Evolutionary conservation across 2,888 invertebrate species (phyloP).

Genomic region (Troglohyphantes excavatus): DNA sequence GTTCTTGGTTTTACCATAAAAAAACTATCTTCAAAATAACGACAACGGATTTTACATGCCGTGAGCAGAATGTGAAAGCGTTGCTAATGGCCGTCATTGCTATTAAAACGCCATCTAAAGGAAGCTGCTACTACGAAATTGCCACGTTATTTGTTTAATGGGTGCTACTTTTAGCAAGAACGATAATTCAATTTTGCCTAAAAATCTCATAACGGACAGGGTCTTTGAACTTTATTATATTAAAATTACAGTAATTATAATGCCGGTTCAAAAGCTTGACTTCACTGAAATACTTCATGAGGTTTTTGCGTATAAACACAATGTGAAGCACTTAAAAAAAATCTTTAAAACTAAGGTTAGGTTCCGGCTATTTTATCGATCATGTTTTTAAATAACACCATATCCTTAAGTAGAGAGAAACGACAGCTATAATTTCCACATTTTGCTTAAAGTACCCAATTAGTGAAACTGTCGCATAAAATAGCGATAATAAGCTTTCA

Average conservation of each 20-base stretch:
- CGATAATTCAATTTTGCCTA: background rate
- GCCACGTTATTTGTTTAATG: slow-evolving; percentile 5
- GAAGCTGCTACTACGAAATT: background rate
- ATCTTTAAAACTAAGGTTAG: background rate
- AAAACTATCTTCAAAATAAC: background rate
- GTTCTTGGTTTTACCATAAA: background rate
- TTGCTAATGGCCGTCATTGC: background rate
- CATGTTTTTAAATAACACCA: background rate
- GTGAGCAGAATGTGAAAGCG: background rate
- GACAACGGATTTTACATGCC: background rate
- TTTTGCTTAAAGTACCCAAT: background rate
- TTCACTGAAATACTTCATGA: background rate
- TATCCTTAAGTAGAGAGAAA: background rate
- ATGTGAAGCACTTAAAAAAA: background rate
- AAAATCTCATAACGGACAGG: background rate
- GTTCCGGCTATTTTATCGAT: background rate
- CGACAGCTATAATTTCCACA: background rate
- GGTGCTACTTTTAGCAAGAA: slow-evolving; percentile 8
- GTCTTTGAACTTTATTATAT: slow-evolving; percentile 22
- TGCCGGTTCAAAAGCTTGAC: background rate
- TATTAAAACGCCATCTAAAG: background rate
- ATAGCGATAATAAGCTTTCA: background rate
- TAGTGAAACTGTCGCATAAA: background rate
- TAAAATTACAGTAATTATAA: background rate
- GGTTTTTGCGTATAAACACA: background rate